A percentile compares a stretch with the other conserved stretches of the same genome.
Evolutionary conservation across 2,113 vertebrate genomes (phyloP).

Genomic region (Aphyosemion australe): DNA sequence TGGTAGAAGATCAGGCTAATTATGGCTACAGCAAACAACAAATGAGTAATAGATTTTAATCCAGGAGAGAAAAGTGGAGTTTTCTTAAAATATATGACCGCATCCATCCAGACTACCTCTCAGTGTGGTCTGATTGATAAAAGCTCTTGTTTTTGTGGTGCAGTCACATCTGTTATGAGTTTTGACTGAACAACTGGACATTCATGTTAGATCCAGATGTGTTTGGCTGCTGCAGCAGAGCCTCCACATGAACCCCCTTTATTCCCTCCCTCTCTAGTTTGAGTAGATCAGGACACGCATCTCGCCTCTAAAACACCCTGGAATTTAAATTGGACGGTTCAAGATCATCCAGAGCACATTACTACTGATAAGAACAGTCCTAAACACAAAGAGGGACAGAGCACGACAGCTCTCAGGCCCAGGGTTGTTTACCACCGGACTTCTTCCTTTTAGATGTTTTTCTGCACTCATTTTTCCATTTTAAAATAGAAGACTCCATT

Average conservation of each 20-base stretch:
- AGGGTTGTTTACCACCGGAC: slow-evolving; percentile 69
- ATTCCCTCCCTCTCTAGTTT: slow-evolving; percentile 16
- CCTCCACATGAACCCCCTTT: neutral
- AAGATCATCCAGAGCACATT: slow-evolving; percentile 66
- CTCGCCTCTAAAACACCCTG: slow-evolving; percentile 33
- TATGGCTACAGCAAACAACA: no score
- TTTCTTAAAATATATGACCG: no score
- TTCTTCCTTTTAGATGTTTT: slow-evolving; percentile 60
- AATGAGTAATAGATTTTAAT: no score
- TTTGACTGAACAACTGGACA: no score
- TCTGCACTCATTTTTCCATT: slow-evolving; percentile 52
- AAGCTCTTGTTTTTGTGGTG: no score
- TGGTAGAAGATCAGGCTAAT: no score
- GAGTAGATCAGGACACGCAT: slow-evolving; percentile 51
- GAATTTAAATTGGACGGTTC: slow-evolving; percentile 59
- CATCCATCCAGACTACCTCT: no score
- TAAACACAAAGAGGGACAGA: slow-evolving; percentile 41
- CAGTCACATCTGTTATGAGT: neutral
- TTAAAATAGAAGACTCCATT: slow-evolving; percentile 25
- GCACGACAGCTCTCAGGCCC: slow-evolving; percentile 71
- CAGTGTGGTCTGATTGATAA: no score
- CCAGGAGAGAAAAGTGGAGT: no score
- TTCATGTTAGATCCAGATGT: no score
- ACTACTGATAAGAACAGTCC: slow-evolving; percentile 23
- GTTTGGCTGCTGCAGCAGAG: neutral